phyloP scores from a whole-genome alignment of 2,113 vertebrate species.

The Oreocharis arfaki region DNA sequence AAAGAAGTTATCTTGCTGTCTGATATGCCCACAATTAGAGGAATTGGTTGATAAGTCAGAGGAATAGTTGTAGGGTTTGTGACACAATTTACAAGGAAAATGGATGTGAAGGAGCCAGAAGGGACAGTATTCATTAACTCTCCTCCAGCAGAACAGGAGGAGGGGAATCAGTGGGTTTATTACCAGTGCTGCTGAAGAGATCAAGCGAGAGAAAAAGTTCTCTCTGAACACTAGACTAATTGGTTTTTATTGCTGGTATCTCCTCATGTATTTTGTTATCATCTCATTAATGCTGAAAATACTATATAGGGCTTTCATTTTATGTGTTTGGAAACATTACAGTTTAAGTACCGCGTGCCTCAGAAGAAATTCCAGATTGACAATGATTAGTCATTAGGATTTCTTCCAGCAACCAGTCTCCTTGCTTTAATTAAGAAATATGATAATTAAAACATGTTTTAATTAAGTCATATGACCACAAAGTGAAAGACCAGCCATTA shows the following conservation, averaged over 20 bases:
- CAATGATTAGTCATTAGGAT: constrained; percentile 39
- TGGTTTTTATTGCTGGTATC: neutral
- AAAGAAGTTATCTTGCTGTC: neutral
- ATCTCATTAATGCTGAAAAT: constrained; percentile 9
- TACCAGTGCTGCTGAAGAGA: neutral
- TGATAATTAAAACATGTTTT: neutral
- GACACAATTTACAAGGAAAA: neutral
- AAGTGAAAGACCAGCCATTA: neutral
- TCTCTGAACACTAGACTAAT: neutral
- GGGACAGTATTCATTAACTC: constrained; percentile 8
- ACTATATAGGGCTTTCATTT: neutral
- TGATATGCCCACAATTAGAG: neutral
- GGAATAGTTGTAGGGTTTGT: neutral
- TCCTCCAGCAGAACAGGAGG: neutral
- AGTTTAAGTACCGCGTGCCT: neutral
- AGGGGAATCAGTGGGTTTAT: neutral
- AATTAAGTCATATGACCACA: constrained; percentile 10
- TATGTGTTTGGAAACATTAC: neutral
- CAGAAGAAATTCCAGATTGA: neutral
- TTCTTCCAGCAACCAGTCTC: neutral
- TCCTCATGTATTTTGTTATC: constrained; percentile 12
- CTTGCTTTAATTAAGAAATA: constrained; percentile 50
- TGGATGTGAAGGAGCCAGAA: neutral
- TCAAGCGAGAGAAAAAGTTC: neutral
- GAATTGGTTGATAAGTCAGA: neutral